Evolutionary conservation across 2,113 vertebrate genomes (phyloP), one percentile per base, ranked within the genome.

Genomic region (Holacanthus passer): DNA sequence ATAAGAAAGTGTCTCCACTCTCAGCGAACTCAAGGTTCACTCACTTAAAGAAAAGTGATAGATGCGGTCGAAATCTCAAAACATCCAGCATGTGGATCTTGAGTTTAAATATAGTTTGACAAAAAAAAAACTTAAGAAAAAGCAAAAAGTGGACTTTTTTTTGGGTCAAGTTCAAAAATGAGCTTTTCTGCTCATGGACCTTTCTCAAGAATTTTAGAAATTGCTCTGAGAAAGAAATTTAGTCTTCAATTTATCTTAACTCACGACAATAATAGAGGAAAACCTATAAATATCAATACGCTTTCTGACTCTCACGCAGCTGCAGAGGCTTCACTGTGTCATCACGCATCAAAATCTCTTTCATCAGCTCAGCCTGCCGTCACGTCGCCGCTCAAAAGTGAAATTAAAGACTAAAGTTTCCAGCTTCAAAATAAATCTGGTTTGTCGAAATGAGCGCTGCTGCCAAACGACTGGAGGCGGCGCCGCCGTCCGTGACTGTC

Each of bases 201-300:
- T 31, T 5, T 53, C 7, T 19, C 16, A 17, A 2, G 0, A 20
- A 11, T 19, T 58, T 31, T 3, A 19, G 3, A 52, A 52, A 53
- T 53, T 27, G n/a, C n/a, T 8, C 31, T 31, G 29, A 29, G 8
- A 31, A 27, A 7, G 17, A 17, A 9, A 24, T 43, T 17, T 10
- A 43, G n/a, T 5, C 62, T 19, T 29, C 27, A 29, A 8, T 66
- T 66, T 17, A 17, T 64, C 11, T 3, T 7, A n/a, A 5, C 43
- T 35, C 5, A 17, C 29, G 29, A 65, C 2, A 32, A 32, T 14
- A 37, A 69, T 11, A 24, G 29, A 45, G 0, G 16, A 64, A 29
- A n/a, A 7, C 7, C 47, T 77, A 72, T 52, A 48, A 68, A 81
- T 68, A 85, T 24, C 59, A 8, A 39, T 20, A 16, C 14, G 17